These are phyloP conservation scores for Candoia aspera DNA, from an alignment of 2,113 vertebrate genomes.

Conservation along the genomic window DNA sequence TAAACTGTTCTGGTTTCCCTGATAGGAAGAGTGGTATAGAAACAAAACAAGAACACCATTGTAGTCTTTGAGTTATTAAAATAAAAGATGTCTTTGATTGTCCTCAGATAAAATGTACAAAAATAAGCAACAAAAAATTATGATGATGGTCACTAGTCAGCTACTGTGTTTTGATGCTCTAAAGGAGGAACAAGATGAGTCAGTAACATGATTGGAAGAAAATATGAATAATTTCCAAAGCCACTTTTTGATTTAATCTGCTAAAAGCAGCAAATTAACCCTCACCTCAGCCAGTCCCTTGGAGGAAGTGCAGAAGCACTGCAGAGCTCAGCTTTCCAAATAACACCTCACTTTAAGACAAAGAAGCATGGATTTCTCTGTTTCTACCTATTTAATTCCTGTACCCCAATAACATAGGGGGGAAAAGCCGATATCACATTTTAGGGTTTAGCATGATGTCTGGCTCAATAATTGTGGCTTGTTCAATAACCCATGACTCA, in stretches of 20 bases:
- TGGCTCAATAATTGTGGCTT: neutral
- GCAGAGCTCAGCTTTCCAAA: neutral
- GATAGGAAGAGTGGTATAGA: neutral
- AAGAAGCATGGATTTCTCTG: neutral
- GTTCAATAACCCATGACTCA: neutral
- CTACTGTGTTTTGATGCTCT: slow-evolving; percentile 49
- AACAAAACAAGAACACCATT: neutral
- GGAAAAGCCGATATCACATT: neutral
- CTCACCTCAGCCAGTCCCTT: no score
- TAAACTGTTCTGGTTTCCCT: neutral
- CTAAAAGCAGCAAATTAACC: slow-evolving; percentile 50
- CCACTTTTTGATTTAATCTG: slow-evolving; percentile 45
- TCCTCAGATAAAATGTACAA: slow-evolving; percentile 19
- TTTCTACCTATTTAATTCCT: neutral
- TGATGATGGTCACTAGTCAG: slow-evolving; percentile 15
- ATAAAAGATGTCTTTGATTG: slow-evolving; percentile 6
- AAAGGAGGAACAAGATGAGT: slow-evolving; percentile 65
- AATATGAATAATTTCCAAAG: slow-evolving; percentile 62
- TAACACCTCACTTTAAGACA: neutral
- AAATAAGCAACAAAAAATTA: slow-evolving; percentile 44
- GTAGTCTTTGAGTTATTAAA: neutral
- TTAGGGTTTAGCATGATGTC: neutral
- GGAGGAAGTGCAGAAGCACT: neutral
- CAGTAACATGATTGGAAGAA: slow-evolving; percentile 60
- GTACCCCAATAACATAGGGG: neutral